phyloP scores from a whole-genome alignment of 2,797 vertebrate species.

The Brachymystax lenok region DNA sequence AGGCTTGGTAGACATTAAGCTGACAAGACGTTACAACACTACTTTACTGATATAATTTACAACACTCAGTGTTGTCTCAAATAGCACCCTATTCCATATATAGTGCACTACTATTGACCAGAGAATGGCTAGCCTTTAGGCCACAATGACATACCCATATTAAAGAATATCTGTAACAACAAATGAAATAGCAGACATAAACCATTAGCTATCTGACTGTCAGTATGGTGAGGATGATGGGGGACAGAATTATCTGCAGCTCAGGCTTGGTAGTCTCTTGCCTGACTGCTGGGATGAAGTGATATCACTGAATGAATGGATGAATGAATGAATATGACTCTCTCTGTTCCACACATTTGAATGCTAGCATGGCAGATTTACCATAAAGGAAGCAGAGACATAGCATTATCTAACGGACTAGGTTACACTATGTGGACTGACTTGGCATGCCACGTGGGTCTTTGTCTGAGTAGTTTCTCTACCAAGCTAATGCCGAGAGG shows the following conservation, averaged over 20 bases:
- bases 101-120: neutral
- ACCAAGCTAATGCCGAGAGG: constrained; percentile 57
- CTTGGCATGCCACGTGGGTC: constrained; percentile 50
- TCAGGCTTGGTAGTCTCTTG: constrained; percentile 29
- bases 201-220: constrained; percentile 24
- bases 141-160: constrained; percentile 18
- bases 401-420: constrained; percentile 63
- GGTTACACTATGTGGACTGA: constrained; percentile 27
- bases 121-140: neutral
- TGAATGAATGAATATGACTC: constrained; percentile 48
- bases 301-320: constrained; percentile 36
- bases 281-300: constrained; percentile 52
- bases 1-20: constrained; percentile 35
- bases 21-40: constrained; percentile 28
- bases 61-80: neutral
- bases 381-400: constrained; percentile 12
- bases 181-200: constrained; percentile 33
- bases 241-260: constrained; percentile 48
- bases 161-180: constrained; percentile 37
- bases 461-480: constrained; percentile 60
- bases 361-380: constrained; percentile 38
- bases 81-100: neutral
- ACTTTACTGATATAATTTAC: constrained; percentile 27
- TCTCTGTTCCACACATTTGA: constrained; percentile 49
- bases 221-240: constrained; percentile 36